Evolutionary conservation across 2,888 invertebrate species (phyloP), one percentile per base, ranked within the genome.

Genomic region (Corbicula japonica): DNA sequence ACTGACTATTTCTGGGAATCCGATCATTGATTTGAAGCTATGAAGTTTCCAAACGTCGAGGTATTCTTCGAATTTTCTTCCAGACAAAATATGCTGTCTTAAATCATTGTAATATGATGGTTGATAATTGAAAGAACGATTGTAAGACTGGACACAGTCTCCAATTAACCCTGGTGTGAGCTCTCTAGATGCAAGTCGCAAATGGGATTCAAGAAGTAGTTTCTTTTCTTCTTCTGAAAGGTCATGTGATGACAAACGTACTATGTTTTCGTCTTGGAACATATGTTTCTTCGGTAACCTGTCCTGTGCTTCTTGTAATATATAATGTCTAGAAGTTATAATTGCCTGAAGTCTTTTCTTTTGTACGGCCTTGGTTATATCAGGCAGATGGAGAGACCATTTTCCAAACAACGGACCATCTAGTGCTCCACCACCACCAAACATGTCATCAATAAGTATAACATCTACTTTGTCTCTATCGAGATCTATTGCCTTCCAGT

Each of bases 391-490:
- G 32, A 12, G 56, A 3, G 72, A 50, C 76, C 80, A 80, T 26
- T 63, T 41, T 21, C 69, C 52, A 10, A 72, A 41, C 12, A 76
- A 28, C 8, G 30, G 58, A 44, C 76, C 73, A 41, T 76, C 65
- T n/a, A 80, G 12, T 26, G 58, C 62, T 6, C 75, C 75, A 26
- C 61, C n/a, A n/a, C n/a, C 35, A 12, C 80, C 80, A 56, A 80
- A 80, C 6, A 80, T 76, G 35, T 80, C 80, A 46, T 80, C 80
- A 32, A 76, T 76, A 5, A 80, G 46, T 54, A 80, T 60, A 0
- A 46, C 52, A 26, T 63, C 48, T 23, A 68, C 46, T 18, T 30
- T 8, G 18, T 58, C 28, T 32, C 41, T 28, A 1, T 50, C 50
- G 5, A 72, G 41, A 63, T 70, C 68, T n/a, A 80, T 21, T n/a